Conservation (phyloP, 2,113 vertebrate species). For the Dipodomys spectabilis region DNA sequence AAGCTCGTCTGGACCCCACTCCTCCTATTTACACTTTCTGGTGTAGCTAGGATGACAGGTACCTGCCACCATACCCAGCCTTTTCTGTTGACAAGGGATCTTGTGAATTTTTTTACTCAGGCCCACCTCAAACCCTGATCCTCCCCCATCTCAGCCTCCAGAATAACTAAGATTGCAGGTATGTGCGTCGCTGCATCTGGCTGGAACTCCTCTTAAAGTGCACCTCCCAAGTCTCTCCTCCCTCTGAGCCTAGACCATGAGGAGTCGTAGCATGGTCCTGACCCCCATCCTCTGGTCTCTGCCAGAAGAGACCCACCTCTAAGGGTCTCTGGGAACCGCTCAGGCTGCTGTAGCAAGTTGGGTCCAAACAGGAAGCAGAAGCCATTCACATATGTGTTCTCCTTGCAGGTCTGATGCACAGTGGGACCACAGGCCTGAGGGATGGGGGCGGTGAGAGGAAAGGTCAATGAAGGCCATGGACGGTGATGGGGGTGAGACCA, state of each 20-base stretch:
- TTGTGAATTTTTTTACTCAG: too few relatives aligned
- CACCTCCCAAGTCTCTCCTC: background rate
- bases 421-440: constrained; percentile 87
- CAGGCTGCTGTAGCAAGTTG: constrained; percentile 81
- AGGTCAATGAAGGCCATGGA: too few relatives aligned
- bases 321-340: constrained; percentile 66
- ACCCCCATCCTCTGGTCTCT: background rate
- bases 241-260: background rate
- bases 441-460: background rate
- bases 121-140: too few relatives aligned
- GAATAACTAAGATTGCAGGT: too few relatives aligned
- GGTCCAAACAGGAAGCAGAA: constrained; percentile 87
- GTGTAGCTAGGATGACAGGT: too few relatives aligned
- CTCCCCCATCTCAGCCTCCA: too few relatives aligned
- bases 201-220: background rate
- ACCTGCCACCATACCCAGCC: too few relatives aligned
- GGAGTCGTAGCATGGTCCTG: background rate
- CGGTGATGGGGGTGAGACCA: background rate
- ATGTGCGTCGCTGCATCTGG: too few relatives aligned
- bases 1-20: too few relatives aligned
- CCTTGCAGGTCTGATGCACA: constrained; percentile 88
- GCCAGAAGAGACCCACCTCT: constrained; percentile 66
- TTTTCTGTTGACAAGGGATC: too few relatives aligned
- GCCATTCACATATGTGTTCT: constrained; percentile 81
- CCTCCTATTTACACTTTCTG: too few relatives aligned